phyloP scores from a whole-genome alignment of 1,140 invertebrate species.

The Bombyx mori region DNA sequence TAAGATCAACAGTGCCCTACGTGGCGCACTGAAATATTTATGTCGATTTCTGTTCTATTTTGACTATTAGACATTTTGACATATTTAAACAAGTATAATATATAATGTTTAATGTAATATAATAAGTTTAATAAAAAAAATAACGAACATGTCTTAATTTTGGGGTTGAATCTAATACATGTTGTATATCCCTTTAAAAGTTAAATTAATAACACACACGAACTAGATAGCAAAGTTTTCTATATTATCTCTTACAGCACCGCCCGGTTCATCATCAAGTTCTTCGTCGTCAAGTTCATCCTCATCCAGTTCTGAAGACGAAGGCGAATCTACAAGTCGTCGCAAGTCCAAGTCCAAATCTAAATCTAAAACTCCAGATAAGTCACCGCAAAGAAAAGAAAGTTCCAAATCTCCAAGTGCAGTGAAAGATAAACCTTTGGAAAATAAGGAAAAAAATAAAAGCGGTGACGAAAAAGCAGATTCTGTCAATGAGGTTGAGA shows the following conservation, averaged over 20 bases:
- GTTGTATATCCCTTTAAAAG: no score
- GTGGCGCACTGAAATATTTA: no score
- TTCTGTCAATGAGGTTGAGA: constrained; percentile 34
- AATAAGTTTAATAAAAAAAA: no score
- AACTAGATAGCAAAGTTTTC: no score
- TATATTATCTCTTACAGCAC: constrained; percentile 27
- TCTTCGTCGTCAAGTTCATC: constrained; percentile 60
- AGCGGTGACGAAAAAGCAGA: constrained; percentile 66
- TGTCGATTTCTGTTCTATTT: no score
- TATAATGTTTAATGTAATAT: no score
- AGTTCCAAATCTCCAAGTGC: constrained; percentile 47
- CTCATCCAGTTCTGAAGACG: constrained; percentile 59
- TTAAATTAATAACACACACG: no score
- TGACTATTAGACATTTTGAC: no score
- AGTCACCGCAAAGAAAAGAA: constrained; percentile 42
- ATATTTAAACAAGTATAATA: no score
- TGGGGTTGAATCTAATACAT: no score
- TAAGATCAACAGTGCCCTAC: no score
- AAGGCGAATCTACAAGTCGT: constrained; percentile 38
- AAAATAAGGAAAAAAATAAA: constrained; percentile 18
- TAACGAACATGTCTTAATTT: no score
- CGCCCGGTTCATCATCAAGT: constrained; percentile 60
- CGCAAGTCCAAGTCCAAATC: constrained; percentile 58
- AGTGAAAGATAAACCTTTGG: constrained; percentile 31
- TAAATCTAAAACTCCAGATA: constrained; percentile 52